These are phyloP conservation scores for Pseudorectes ferrugineus DNA, from an alignment of 2,113 vertebrate species.

Conservation along the genomic window DNA sequence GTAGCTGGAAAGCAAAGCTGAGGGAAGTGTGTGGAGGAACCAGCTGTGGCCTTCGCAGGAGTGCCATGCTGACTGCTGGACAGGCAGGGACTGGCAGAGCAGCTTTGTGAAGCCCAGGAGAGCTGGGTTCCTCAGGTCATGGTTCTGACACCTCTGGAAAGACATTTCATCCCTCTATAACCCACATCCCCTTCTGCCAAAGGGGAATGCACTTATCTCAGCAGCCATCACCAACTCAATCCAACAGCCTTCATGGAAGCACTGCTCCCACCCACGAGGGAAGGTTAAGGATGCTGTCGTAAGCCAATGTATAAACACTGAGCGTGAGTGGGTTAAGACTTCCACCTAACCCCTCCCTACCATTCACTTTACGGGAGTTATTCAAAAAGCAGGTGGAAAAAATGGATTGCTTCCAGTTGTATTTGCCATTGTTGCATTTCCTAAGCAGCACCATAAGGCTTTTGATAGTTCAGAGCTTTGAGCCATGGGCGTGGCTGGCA, in stretches of 20 bases:
- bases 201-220: background rate
- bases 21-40: background rate
- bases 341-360: background rate
- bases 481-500: rapidly evolving
- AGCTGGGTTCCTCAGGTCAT: background rate
- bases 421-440: background rate
- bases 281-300: background rate
- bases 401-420: background rate
- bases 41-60: background rate
- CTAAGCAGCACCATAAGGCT: background rate
- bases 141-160: background rate
- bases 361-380: background rate
- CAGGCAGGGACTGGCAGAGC: background rate
- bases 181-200: background rate
- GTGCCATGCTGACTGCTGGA: rapidly evolving
- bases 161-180: background rate
- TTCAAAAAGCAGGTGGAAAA: background rate
- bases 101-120: background rate
- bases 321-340: background rate
- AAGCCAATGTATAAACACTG: background rate
- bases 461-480: background rate
- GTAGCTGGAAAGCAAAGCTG: background rate
- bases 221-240: rapidly evolving
- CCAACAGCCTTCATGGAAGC: background rate
- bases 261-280: background rate